Conservation (phyloP, 2,888 invertebrate species). For the Sarcophaga variegata region DNA sequence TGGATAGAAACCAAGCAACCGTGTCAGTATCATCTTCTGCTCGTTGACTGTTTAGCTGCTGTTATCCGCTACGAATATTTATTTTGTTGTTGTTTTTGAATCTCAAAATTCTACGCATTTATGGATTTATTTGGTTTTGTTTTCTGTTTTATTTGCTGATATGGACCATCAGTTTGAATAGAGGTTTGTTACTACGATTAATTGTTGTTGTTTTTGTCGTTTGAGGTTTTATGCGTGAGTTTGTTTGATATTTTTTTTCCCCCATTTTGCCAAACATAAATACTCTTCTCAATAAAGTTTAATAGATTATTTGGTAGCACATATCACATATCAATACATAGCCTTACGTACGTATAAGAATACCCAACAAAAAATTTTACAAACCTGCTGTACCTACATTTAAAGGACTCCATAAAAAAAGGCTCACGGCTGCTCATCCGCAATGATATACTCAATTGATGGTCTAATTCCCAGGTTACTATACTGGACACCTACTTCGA, state of each 20-base stretch:
- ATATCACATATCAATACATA: no score
- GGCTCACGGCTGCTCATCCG: no score
- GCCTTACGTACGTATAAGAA: neutral
- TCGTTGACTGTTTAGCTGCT: neutral
- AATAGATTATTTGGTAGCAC: neutral
- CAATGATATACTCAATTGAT: no score
- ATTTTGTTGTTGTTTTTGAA: constrained; percentile 1
- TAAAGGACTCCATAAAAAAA: no score
- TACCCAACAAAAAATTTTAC: neutral
- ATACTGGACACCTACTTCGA: no score
- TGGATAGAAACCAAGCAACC: neutral
- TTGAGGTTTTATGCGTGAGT: constrained; percentile 29
- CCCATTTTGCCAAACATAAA: neutral
- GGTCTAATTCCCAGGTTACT: no score
- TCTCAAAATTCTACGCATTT: constrained; percentile 35
- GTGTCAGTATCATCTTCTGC: neutral
- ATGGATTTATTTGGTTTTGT: constrained; percentile 36
- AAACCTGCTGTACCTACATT: no score
- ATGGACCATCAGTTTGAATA: neutral
- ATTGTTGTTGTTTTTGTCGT: constrained; percentile 1
- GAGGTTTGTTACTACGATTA: neutral
- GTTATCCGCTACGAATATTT: neutral
- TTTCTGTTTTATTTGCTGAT: constrained; percentile 2
- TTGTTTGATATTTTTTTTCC: constrained; percentile 31
- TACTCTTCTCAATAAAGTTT: neutral